Percentiles rank a stretch among this genome's conserved stretches.
Evolutionary conservation across 2,888 invertebrate species (phyloP).

Genomic region (Drosophila neonasuta): DNA sequence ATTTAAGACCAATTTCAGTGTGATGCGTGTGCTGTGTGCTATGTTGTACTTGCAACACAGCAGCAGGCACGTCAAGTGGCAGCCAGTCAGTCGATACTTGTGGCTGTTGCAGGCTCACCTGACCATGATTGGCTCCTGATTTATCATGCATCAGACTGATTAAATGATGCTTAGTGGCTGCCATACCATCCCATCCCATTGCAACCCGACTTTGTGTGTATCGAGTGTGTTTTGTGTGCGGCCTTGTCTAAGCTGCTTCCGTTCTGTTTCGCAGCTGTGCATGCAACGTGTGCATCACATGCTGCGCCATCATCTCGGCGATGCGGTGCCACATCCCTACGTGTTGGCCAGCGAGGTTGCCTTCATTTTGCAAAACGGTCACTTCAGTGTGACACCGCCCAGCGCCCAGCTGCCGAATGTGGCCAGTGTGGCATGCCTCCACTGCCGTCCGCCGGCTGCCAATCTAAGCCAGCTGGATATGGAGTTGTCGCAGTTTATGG

Average conservation of each 20-base stretch:
- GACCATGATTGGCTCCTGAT: slow-evolving; percentile 68
- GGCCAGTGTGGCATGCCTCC: slow-evolving; percentile 90
- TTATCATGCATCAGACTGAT: slow-evolving; percentile 71
- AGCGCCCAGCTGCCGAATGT: slow-evolving; percentile 89
- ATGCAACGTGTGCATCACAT: slow-evolving; percentile 83
- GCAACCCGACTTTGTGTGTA: background rate
- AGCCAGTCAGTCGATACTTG: slow-evolving; percentile 34
- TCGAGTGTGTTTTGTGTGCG: slow-evolving; percentile 13
- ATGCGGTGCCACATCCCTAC: slow-evolving; percentile 85
- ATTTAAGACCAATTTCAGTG: slow-evolving; percentile 69
- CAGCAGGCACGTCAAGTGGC: slow-evolving; percentile 45
- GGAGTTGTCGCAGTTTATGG: slow-evolving; percentile 87
- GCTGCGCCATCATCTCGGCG: slow-evolving; percentile 84
- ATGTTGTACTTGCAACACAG: no score
- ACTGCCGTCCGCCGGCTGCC: slow-evolving; percentile 86
- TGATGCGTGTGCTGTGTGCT: slow-evolving; percentile 32
- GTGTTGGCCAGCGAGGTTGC: slow-evolving; percentile 87
- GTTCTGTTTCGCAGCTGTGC: slow-evolving; percentile 35
- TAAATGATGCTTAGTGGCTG: slow-evolving; percentile 70
- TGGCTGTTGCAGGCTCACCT: slow-evolving; percentile 24
- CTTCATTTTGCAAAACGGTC: slow-evolving; percentile 89
- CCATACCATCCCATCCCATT: background rate
- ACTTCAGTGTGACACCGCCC: slow-evolving; percentile 88
- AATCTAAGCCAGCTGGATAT: slow-evolving; percentile 84
- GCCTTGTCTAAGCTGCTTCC: slow-evolving; percentile 23